Percentiles rank a stretch among this genome's conserved stretches.
Evolutionary conservation across 2,113 vertebrate genomes (phyloP).

Genomic region (Eurypyga helias): DNA sequence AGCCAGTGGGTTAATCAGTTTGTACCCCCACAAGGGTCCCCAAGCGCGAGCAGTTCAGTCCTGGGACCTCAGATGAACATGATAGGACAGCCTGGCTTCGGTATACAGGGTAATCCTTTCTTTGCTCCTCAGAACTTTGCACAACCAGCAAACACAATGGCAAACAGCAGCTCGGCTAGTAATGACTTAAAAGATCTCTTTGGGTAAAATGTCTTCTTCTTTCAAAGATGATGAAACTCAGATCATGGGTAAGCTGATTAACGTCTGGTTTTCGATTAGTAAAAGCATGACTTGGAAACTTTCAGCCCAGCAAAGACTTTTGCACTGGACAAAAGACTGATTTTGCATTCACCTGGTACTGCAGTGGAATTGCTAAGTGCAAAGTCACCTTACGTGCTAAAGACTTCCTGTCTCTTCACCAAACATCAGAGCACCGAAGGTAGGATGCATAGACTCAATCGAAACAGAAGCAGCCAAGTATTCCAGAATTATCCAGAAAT

Average conservation of each 20-base stretch:
- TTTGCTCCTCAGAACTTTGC: conserved; percentile 95
- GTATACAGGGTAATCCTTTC: conserved; percentile 95
- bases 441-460: background rate
- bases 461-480: background rate
- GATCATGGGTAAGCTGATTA: conserved; percentile 73
- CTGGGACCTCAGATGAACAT: conserved; percentile 76
- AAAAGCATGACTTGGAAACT: conserved; percentile 48
- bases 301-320: conserved; percentile 15
- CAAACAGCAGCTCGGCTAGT: conserved; percentile 89
- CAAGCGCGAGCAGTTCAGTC: conserved; percentile 68
- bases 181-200: conserved; percentile 98
- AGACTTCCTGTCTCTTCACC: background rate
- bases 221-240: conserved; percentile 51
- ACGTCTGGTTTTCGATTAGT: conserved; percentile 40
- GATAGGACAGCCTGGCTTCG: conserved; percentile 83
- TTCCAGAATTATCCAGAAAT: background rate
- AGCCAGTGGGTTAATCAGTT: conserved; percentile 92
- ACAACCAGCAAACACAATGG: conserved; percentile 84
- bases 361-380: conserved; percentile 31
- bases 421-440: background rate
- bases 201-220: conserved; percentile 78
- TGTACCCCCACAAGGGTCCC: conserved; percentile 78
- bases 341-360: conserved; percentile 34
- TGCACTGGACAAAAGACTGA: conserved; percentile 25
- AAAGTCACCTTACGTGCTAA: background rate